phyloP scores from a whole-genome alignment of 37 sponge, comb jelly and placozoan genomes.

The Aplysina aerophoba region DNA sequence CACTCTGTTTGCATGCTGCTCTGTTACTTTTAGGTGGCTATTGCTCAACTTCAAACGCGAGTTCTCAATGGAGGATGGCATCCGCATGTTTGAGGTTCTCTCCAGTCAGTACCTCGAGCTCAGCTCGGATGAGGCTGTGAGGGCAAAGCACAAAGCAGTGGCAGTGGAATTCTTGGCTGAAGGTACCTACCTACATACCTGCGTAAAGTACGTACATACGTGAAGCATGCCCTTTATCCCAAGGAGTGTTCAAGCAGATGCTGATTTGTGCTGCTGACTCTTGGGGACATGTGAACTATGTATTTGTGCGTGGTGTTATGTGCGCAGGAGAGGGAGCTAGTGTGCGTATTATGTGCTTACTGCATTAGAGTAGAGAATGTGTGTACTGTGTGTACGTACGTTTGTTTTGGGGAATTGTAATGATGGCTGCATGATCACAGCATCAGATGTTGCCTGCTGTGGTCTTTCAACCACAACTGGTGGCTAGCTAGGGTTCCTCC shows the following conservation, averaged over 20 bases:
- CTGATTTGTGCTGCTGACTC: background rate
- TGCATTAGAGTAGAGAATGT: too few relatives aligned
- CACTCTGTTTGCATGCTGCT: background rate
- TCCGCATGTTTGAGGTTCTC: slow-evolving; percentile 86
- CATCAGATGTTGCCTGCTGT: too few relatives aligned
- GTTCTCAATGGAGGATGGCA: slow-evolving; percentile 74
- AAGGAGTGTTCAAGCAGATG: background rate
- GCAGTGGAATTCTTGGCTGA: slow-evolving; percentile 62
- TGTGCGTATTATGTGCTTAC: too few relatives aligned
- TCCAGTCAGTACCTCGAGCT: slow-evolving; percentile 79
- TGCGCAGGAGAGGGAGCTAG: too few relatives aligned
- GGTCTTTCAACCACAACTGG: too few relatives aligned
- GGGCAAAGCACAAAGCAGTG: slow-evolving; percentile 61
- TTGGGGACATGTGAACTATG: background rate
- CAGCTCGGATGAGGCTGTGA: slow-evolving; percentile 71
- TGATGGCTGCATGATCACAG: too few relatives aligned
- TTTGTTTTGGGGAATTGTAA: too few relatives aligned
- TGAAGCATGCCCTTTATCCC: background rate
- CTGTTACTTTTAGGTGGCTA: slow-evolving; percentile 70
- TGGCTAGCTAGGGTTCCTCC: background rate
- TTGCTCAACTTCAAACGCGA: slow-evolving; percentile 89
- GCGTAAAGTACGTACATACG: background rate
- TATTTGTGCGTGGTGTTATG: too few relatives aligned
- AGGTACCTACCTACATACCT: slow-evolving; percentile 31
- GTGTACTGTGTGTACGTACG: too few relatives aligned